Evolutionary conservation across 1,140 invertebrate species (phyloP), one percentile per base, ranked within the genome.

Genomic region (Idris sp.): DNA sequence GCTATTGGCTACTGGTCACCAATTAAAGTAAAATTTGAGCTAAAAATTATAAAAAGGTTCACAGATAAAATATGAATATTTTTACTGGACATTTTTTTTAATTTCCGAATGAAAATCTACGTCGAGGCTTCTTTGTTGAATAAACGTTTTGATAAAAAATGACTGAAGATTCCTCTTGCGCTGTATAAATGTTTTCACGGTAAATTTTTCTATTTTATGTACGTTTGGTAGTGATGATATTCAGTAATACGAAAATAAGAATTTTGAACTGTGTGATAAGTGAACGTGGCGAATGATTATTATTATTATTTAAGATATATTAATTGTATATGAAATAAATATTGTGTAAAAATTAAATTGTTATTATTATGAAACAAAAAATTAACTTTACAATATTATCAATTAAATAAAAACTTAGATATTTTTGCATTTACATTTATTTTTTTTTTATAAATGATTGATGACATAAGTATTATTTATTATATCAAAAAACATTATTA

Each of bases 141-240:
- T 41, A 16, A 48, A 61, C 16, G 31, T 46, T 56, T 41, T 26
- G 13, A 28, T 10, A 53, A 46, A 33, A 51, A 14, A 58, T 31
- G 19, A 15, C 15, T 13, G 46, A 48, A n/a, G n/a, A n/a, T n/a
- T n/a, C 68, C 43, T 64, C 46, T 61, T 62, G 18, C 16, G 53
- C 61, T 30, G 48, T 78, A 76, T 79, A 79, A 74, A 82, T 76
- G 69, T 77, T 79, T 79, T 71, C 71, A 68, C 40, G 40, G 76
- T 74, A 26, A 78, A 68, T 77, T 80, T 81, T 81, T 80, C 78
- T 81, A 82, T 78, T 76, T 79, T 77, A 56, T 65, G 72, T 79
- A 81, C 67, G 64, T 79, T 78, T 76, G 76, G 44, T 72, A 81
- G 64, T 43, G n/a, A 41, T 59, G 56, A 71, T 44, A 65, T 72